Conservation (phyloP, 2,797 vertebrate species). For the Ambastaia sidthimunki region DNA sequence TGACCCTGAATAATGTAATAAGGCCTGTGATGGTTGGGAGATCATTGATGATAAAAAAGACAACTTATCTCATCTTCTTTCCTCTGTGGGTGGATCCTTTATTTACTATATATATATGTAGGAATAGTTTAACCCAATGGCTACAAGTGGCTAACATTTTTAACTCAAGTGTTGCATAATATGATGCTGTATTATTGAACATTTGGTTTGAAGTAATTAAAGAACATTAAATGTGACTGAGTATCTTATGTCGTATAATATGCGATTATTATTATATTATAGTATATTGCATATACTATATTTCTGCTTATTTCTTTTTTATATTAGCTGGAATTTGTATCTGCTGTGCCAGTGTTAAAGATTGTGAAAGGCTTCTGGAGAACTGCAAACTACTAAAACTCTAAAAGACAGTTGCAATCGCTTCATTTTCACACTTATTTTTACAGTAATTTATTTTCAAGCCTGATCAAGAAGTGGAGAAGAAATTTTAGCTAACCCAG, state of each 20-base stretch:
- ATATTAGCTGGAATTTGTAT: constrained; percentile 8
- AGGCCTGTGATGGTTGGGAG: neutral
- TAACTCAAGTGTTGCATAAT: neutral
- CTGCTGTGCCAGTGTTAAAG: neutral
- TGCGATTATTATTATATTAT: too few relatives aligned
- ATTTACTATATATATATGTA: too few relatives aligned
- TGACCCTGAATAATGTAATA: neutral
- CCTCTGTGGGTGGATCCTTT: neutral
- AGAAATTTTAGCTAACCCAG: constrained; percentile 10
- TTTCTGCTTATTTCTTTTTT: neutral
- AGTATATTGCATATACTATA: too few relatives aligned
- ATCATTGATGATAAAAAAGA: too few relatives aligned
- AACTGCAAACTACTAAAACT: neutral
- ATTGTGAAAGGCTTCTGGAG: neutral
- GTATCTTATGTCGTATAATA: neutral
- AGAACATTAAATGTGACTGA: neutral
- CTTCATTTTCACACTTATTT: constrained; percentile 10
- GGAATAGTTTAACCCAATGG: too few relatives aligned
- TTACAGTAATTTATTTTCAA: constrained; percentile 20
- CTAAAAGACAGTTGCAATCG: constrained; percentile 1
- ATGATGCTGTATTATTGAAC: neutral
- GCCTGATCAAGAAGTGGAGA: neutral
- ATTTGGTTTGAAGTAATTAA: constrained; percentile 4
- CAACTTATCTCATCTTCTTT: neutral
- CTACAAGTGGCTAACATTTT: too few relatives aligned